These are phyloP conservation scores for Seriola aureovittata DNA, from an alignment of 2,113 vertebrate genomes.

Conservation along the genomic window DNA sequence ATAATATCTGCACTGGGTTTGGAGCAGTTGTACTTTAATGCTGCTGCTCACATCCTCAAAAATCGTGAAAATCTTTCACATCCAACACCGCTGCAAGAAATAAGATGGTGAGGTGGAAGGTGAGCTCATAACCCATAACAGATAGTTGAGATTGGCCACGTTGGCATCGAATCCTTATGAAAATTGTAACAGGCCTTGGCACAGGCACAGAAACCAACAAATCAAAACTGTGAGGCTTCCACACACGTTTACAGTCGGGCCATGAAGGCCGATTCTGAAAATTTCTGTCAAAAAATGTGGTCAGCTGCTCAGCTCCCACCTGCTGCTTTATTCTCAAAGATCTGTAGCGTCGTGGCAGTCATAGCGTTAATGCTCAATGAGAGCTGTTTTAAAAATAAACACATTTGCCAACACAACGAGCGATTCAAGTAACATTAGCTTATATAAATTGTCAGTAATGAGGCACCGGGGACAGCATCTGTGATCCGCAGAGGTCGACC, in stretches of 20 bases:
- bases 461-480: constrained; percentile 46
- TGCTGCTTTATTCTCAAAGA: constrained; percentile 41
- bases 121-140: constrained; percentile 65
- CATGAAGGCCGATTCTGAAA: constrained; percentile 31
- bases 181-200: constrained; percentile 57
- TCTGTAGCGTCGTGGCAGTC: background rate
- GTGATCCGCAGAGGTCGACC: constrained; percentile 61
- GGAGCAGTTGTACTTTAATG: constrained; percentile 10
- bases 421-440: constrained; percentile 50
- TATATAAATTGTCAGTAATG: constrained; percentile 71
- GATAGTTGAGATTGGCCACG: constrained; percentile 44
- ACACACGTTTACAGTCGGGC: constrained; percentile 57
- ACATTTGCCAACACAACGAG: constrained; percentile 30
- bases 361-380: background rate
- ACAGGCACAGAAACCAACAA: constrained; percentile 44
- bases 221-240: constrained; percentile 47
- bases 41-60: constrained; percentile 36
- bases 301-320: constrained; percentile 33
- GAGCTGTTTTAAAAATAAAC: constrained; percentile 36
- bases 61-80: background rate
- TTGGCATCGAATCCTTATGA: constrained; percentile 54
- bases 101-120: constrained; percentile 52
- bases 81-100: constrained; percentile 35
- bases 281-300: constrained; percentile 22
- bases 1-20: constrained; percentile 15